Evolutionary conservation across 2,113 vertebrate species (phyloP).

Genomic region (Tor tambroides): DNA sequence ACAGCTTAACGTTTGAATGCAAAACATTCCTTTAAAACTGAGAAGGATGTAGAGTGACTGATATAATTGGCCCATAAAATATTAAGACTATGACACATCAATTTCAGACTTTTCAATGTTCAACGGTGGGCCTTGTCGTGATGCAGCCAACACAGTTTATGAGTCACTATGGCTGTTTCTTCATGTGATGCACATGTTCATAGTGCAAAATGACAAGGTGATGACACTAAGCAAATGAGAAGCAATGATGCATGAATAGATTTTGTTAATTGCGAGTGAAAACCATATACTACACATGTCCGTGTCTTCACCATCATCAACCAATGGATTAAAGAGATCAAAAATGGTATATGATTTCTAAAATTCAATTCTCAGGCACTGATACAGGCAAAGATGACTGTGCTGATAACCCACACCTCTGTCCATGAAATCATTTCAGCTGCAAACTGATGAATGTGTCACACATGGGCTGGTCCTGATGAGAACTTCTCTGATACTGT

Average conservation of each 20-base stretch:
- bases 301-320: not conserved
- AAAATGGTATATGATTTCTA: conserved; percentile 42
- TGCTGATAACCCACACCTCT: conserved; percentile 43
- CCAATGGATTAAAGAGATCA: conserved; percentile 42
- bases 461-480: conserved; percentile 57
- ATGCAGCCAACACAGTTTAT: not conserved
- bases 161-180: conserved; percentile 22
- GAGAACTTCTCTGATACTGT: conserved; percentile 23
- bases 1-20: not conserved
- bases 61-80: conserved; percentile 2
- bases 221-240: conserved; percentile 10
- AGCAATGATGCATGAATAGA: conserved; percentile 14
- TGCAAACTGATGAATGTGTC: conserved; percentile 61
- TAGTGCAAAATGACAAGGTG: conserved; percentile 5
- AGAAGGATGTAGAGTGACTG: not conserved
- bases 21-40: not conserved
- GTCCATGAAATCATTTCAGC: conserved; percentile 39
- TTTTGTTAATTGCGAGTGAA: conserved; percentile 18
- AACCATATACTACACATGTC: conserved; percentile 8
- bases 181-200: not conserved
- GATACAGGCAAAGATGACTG: conserved; percentile 40
- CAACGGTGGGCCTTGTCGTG: not conserved
- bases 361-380: conserved; percentile 53
- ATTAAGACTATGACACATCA: conserved; percentile 2
- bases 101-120: not conserved